Base-by-base conservation (phyloP, 2,797 vertebrate genomes). In the Sphenopsis melanotis region DNA sequence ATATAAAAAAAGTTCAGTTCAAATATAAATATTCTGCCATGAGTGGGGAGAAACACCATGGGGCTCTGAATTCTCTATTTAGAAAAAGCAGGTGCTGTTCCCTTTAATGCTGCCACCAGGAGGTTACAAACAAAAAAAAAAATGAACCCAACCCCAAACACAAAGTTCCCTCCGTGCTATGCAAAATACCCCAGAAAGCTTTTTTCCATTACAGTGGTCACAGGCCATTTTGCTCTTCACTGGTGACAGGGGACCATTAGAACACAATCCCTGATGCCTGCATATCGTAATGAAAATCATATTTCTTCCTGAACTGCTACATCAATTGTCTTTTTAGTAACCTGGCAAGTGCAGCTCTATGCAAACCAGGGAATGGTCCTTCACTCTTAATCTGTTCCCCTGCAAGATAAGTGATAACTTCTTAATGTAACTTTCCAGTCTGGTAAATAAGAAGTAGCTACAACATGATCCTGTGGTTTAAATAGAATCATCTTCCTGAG, bases 241-340 rank as follows among this genome's bases (percentile, higher is more conserved):
- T 89, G 59, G 77, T 92, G 90, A 92, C 84, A 93, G 74, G 89
- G 71, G 87, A 82, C 79, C 65, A 83, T 96, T 97, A 94, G 92
- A 96, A 94, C 42, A 94, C 89, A 95, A 66, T 93, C 87, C 93
- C 88, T 50, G 61, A 78, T 87, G 87, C 87, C 87, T 90, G 82
- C 1, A 15, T 94, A 95, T 96, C 87, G 4, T 96, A 96, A 97
- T 94, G 90, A 95, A 96, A 97, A 97, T 97, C 90, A 77, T 96
- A 95, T 97, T 97, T 97, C 93, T 94, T 95, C 93, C 90, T 82
- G 71, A 94, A 87, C 88, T 81, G 93, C 85, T 90, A 81, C 95
- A 95, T 95, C 95, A 97, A 94, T 96, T 96, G 95, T 95, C 95
- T 95, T 97, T 96, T 97, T 93, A 97, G 93, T 95, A 97, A 97